Conservation (phyloP, 2,113 vertebrate genomes). For the Anolis sagrei region DNA sequence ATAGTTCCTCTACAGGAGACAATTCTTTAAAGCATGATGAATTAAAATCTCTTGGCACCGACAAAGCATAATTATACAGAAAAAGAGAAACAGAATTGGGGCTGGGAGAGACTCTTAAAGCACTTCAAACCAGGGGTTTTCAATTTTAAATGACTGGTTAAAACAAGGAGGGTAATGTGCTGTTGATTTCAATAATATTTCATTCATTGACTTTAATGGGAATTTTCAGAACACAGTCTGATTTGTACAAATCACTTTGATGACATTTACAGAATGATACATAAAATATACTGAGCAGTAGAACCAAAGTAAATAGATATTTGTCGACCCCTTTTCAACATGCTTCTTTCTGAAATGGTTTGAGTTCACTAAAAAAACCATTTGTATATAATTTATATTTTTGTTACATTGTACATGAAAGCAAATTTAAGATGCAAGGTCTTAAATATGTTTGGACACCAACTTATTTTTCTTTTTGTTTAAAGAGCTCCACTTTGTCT, state of each 20-base stretch:
- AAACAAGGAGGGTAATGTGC: background rate
- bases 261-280: background rate
- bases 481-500: background rate
- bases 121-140: background rate
- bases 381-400: background rate
- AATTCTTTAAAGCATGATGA: background rate
- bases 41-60: constrained; percentile 23
- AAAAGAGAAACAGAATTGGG: background rate
- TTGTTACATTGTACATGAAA: background rate
- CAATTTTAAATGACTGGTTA: constrained; percentile 22
- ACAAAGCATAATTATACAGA: background rate
- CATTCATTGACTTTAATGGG: constrained; percentile 22
- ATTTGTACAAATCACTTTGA: background rate
- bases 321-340: background rate
- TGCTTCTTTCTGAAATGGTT: background rate
- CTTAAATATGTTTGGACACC: background rate
- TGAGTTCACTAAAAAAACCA: background rate
- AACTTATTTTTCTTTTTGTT: background rate
- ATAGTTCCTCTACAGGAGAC: too few relatives aligned
- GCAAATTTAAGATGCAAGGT: background rate
- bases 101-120: background rate
- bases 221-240: background rate
- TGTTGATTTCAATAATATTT: constrained; percentile 7
- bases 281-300: background rate
- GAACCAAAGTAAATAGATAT: background rate